Base-by-base conservation (phyloP, 2,113 vertebrate genomes). In the Varanus komodoensis region DNA sequence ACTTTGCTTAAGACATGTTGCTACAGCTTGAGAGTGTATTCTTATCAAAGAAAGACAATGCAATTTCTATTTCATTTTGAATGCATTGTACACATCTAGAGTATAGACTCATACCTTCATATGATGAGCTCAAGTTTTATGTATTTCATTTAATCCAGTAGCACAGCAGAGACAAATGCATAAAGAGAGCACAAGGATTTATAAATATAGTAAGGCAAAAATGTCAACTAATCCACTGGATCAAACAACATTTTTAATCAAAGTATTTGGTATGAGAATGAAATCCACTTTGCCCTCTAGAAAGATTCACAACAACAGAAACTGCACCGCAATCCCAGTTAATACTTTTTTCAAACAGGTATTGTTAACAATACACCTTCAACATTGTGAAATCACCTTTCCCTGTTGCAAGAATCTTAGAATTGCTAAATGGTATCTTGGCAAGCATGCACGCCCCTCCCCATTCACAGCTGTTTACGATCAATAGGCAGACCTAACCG, bases 161-260 rank as follows among this genome's bases (percentile, higher is more conserved):
- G 6, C 74, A 91, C 3, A 78, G 54, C 64, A 92, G 75, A 89
- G 32, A 87, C 19, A 90, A 91, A 89, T n/a, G 38, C 34, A 82
- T 23, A 0, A 0, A 87, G 64, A 85, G 11, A 87, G 73, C 7
- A 0, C 2, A 86, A 3, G 0, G 6, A 91, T 93, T 94, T 95
- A 34, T 93, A 96, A 91, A 90, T 92, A 87, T 79, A 93, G 95
- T 91, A 80, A 89, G 54, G 8, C 21, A 94, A 94, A 84, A 90
- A 78, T 34, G 61, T 71, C 78, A 67, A 61, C 87, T 90, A 93
- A 95, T 92, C 29, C n/a, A 29, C 8, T 93, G 54, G 71, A 91
- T 90, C 75, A 86, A 67, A 17, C 14, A 91, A 82, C 12, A 68
- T 64, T 92, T 85, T 94, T 90, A 86, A 93, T 93, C 74, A 85